Conservation (phyloP, 2,888 invertebrate genomes). For the Eueremaeus valkanovi region DNA sequence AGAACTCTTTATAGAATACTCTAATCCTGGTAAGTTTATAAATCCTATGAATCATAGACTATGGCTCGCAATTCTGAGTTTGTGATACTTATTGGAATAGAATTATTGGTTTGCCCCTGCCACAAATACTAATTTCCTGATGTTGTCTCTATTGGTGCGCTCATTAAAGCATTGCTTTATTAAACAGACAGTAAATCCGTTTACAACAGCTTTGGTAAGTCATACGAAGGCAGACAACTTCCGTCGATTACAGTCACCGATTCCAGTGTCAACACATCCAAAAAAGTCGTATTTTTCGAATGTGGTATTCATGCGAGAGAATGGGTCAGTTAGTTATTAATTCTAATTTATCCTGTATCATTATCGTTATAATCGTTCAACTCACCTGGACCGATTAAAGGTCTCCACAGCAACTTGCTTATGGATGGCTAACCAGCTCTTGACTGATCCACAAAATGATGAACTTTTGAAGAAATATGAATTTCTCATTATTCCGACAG, state of each 20-base stretch:
- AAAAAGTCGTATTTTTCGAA: background rate
- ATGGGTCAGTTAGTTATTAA: conserved; percentile 26
- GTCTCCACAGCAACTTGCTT: background rate
- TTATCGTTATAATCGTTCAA: background rate
- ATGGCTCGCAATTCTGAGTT: no score
- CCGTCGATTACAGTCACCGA: conserved; percentile 42
- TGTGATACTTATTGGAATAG: no score
- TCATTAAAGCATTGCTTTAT: no score
- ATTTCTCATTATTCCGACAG: conserved; percentile 13
- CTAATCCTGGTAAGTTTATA: no score
- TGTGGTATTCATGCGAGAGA: conserved; percentile 42
- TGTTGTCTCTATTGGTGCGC: no score
- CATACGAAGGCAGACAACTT: conserved; percentile 47
- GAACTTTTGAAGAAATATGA: conserved; percentile 45
- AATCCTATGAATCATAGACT: no score
- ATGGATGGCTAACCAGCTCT: conserved; percentile 9
- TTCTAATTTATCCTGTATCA: background rate
- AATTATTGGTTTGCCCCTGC: no score
- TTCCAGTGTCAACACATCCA: background rate
- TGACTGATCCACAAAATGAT: conserved; percentile 42
- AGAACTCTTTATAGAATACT: no score
- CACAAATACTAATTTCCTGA: background rate
- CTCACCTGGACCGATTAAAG: background rate
- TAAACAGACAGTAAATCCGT: background rate
- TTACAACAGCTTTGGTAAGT: conserved; percentile 44